These are phyloP conservation scores for Zaprionus bogoriensis DNA, from an alignment of 2,888 invertebrate species.

Conservation along the genomic window DNA sequence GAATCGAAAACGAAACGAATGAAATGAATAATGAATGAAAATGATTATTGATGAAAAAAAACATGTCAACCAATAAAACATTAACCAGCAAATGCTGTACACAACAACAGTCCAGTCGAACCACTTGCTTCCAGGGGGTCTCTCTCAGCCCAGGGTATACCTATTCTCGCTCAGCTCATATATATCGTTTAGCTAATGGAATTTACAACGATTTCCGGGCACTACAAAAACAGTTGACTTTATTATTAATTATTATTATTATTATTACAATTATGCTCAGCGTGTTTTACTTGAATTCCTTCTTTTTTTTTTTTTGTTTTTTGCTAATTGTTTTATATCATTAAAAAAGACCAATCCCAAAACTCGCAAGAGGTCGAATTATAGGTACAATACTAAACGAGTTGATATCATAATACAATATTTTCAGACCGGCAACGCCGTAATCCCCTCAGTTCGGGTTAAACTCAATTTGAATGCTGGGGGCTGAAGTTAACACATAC, in stretches of 20 bases:
- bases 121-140: conserved; percentile 28
- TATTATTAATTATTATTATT: conserved; percentile 33
- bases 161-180: conserved; percentile 12
- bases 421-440: too few relatives aligned
- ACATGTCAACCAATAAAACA: conserved; percentile 38
- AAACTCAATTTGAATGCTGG: background rate
- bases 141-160: too few relatives aligned
- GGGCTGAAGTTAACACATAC: too few relatives aligned
- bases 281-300: background rate
- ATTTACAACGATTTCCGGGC: conserved; percentile 50
- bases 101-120: conserved; percentile 21
- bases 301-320: conserved; percentile 1
- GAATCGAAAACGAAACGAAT: conserved; percentile 13
- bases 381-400: conserved; percentile 53
- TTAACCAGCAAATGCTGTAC: conserved; percentile 51
- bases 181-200: conserved; percentile 36
- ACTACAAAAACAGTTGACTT: conserved; percentile 61
- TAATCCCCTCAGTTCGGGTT: too few relatives aligned
- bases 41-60: conserved; percentile 16
- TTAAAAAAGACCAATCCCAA: conserved; percentile 40
- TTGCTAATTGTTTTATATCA: conserved; percentile 14
- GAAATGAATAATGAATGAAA: conserved; percentile 9
- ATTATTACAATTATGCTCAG: conserved; percentile 28
- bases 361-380: conserved; percentile 11
- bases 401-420: conserved; percentile 45